A percentile compares a stretch with the other conserved stretches of the same genome.
phyloP scores from a whole-genome alignment of 64 coral and sea anemone species.

The Dendrophyllia cribrosa region DNA sequence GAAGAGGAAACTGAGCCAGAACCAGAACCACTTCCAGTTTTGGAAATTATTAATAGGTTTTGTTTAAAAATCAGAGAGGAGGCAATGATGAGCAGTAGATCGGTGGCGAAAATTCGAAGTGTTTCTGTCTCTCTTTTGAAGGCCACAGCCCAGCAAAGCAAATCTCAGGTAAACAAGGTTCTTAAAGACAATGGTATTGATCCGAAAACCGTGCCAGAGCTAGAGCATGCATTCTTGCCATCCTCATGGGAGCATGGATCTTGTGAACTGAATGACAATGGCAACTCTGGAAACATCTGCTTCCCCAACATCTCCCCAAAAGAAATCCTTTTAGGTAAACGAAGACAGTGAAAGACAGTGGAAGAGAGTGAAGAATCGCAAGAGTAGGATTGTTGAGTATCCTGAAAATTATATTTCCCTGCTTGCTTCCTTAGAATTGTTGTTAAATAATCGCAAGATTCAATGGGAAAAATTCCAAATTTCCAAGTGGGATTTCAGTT shows the following conservation, averaged over 20 bases:
- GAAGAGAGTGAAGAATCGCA: neutral
- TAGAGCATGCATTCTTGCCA: too few relatives aligned
- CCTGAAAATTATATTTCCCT: neutral
- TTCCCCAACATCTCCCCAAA: neutral
- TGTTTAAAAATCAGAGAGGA: neutral
- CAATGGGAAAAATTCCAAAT: too few relatives aligned
- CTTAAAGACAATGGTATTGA: neutral
- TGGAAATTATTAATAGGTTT: too few relatives aligned
- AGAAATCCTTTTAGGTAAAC: neutral
- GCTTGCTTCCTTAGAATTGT: neutral
- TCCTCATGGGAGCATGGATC: too few relatives aligned
- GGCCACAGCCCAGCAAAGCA: neutral
- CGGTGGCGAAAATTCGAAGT: neutral
- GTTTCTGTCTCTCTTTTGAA: neutral
- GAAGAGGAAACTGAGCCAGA: too few relatives aligned
- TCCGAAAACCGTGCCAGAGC: too few relatives aligned
- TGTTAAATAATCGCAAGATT: too few relatives aligned
- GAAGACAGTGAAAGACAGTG: neutral
- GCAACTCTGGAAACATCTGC: too few relatives aligned
- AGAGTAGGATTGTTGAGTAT: neutral
- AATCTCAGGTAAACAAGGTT: neutral
- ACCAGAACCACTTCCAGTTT: too few relatives aligned
- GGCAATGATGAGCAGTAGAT: neutral
- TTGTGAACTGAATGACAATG: too few relatives aligned
- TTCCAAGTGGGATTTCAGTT: too few relatives aligned